A percentile compares a stretch with the other conserved stretches of the same genome.
Conservation (phyloP, 2,113 vertebrate genomes). For the Sceloporus tristichus region DNA sequence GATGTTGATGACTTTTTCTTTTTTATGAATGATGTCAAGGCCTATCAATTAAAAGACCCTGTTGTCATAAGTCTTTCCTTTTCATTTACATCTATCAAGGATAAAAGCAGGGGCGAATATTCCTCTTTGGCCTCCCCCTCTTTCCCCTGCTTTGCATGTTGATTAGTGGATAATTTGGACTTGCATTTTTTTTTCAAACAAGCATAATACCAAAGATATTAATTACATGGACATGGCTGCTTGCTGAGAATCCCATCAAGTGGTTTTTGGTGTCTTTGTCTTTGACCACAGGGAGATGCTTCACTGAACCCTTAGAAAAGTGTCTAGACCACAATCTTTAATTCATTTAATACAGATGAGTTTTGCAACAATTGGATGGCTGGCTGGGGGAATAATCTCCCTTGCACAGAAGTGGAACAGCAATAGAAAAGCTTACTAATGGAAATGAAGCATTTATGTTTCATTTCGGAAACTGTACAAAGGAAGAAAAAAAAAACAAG, state of each 20-base stretch:
- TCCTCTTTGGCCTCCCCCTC: neutral
- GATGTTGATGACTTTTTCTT: neutral
- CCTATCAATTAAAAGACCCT: neutral
- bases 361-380: neutral
- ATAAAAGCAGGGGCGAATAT: neutral
- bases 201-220: conserved; percentile 12
- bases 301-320: neutral
- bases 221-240: neutral
- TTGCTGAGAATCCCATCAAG: conserved; percentile 2
- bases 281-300: neutral
- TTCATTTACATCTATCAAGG: neutral
- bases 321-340: conserved; percentile 24
- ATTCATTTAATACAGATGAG: conserved; percentile 12
- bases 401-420: neutral
- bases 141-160: neutral
- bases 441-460: neutral
- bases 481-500: no score
- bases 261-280: neutral
- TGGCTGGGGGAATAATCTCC: neutral
- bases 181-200: neutral
- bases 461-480: neutral
- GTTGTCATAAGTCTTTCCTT: neutral
- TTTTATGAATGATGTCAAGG: neutral
- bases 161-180: neutral
- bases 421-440: neutral